These are phyloP conservation scores for Mellilla xanthometata DNA, from an alignment of 2,888 invertebrate genomes.

Conservation along the genomic window DNA sequence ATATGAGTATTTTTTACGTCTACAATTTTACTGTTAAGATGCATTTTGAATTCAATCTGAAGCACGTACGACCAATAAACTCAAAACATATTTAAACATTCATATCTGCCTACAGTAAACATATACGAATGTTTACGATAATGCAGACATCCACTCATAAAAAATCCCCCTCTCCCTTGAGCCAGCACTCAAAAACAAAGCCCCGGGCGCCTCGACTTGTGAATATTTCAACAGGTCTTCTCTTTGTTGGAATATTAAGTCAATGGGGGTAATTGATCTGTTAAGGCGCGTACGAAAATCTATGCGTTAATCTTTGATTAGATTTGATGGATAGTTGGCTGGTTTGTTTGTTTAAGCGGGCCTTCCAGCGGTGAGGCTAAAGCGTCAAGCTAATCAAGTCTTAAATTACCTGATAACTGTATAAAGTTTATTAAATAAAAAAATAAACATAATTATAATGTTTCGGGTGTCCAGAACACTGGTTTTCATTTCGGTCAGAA, in stretches of 20 bases:
- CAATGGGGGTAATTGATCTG: constrained; percentile 81
- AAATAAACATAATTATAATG: too few relatives aligned
- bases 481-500: too few relatives aligned
- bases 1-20: too few relatives aligned
- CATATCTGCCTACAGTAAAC: constrained; percentile 34
- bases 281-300: constrained; percentile 59
- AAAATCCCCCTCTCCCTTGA: constrained; percentile 61
- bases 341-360: constrained; percentile 26
- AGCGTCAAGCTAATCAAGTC: too few relatives aligned
- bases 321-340: constrained; percentile 38
- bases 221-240: constrained; percentile 79
- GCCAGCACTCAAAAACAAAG: constrained; percentile 77
- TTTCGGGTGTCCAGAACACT: too few relatives aligned
- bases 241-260: constrained; percentile 79
- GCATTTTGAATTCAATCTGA: constrained; percentile 7
- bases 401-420: too few relatives aligned
- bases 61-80: constrained; percentile 8
- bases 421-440: too few relatives aligned
- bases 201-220: constrained; percentile 61
- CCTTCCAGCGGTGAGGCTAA: not conserved
- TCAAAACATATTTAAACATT: constrained; percentile 40
- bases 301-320: constrained; percentile 58
- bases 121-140: constrained; percentile 70
- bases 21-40: too few relatives aligned
- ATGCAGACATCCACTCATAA: constrained; percentile 71